These are phyloP conservation scores for Formicarius rufipectus DNA, from an alignment of 2,113 vertebrate genomes.

Conservation along the genomic window DNA sequence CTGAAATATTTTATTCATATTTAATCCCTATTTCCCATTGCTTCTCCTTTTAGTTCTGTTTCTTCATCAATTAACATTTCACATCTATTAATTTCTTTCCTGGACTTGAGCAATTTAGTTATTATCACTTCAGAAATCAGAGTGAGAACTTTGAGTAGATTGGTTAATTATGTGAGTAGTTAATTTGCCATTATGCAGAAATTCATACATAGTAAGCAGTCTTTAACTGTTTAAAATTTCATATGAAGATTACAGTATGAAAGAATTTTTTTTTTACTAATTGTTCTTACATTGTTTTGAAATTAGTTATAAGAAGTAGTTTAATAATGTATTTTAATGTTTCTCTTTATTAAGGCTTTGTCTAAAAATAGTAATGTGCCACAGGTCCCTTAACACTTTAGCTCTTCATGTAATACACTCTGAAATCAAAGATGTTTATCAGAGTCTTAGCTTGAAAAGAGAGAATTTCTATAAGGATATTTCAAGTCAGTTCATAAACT, in stretches of 20 bases:
- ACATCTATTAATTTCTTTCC: conserved; percentile 62
- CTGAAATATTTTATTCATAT: not conserved
- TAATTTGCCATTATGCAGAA: conserved; percentile 42
- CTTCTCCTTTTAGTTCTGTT: conserved; percentile 31
- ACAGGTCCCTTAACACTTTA: not conserved
- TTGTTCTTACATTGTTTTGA: not conserved
- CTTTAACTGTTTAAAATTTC: conserved; percentile 57
- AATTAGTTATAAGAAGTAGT: not conserved
- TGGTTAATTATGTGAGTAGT: conserved; percentile 51
- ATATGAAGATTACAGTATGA: not conserved
- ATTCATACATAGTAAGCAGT: conserved; percentile 28
- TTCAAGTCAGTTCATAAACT: not conserved
- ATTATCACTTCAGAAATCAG: conserved; percentile 68
- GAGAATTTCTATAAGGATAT: not conserved
- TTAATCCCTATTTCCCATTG: not conserved
- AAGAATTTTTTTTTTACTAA: not conserved
- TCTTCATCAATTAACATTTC: conserved; percentile 64
- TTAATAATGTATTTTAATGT: not conserved
- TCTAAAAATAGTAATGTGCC: not conserved
- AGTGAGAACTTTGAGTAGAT: conserved; percentile 14
- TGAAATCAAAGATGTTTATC: not conserved
- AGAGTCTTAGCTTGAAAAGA: not conserved
- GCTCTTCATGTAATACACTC: not conserved
- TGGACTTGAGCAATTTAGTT: conserved; percentile 60
- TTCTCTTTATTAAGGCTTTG: not conserved